Evolutionary conservation across 2,888 invertebrate species (phyloP).

Genomic region (Amphipoea oculea): DNA sequence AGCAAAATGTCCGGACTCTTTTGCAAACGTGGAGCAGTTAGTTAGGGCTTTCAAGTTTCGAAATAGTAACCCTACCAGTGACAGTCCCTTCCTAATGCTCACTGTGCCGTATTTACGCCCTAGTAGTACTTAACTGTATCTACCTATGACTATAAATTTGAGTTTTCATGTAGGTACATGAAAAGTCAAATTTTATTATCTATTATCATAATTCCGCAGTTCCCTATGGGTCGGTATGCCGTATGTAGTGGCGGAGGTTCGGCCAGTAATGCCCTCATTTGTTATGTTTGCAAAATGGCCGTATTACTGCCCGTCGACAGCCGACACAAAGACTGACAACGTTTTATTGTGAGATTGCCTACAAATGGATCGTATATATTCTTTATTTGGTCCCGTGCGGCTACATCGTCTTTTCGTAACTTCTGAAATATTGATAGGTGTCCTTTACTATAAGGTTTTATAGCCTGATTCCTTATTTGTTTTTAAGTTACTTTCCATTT

Average conservation of each 20-base stretch:
- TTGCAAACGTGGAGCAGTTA: background rate
- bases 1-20: background rate
- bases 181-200: conserved; percentile 26
- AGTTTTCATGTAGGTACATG: too few species aligned
- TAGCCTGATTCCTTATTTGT: background rate
- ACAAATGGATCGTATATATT: conserved; percentile 84
- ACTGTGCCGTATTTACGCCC: background rate
- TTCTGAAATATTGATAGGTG: conserved; percentile 38
- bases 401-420: conserved; percentile 42
- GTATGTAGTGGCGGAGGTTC: conserved; percentile 75
- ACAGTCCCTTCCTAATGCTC: background rate
- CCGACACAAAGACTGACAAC: conserved; percentile 84
- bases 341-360: conserved; percentile 87
- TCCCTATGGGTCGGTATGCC: conserved; percentile 68
- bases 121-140: background rate
- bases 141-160: background rate
- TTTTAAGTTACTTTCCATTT: background rate
- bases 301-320: conserved; percentile 80
- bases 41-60: background rate
- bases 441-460: background rate
- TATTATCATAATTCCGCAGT: conserved; percentile 48
- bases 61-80: background rate
- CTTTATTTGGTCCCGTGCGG: conserved; percentile 62
- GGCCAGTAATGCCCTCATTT: conserved; percentile 86
- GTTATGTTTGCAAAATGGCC: conserved; percentile 86